Conservation (phyloP, 2,888 invertebrate species). For the Epistrophella euchroma region DNA sequence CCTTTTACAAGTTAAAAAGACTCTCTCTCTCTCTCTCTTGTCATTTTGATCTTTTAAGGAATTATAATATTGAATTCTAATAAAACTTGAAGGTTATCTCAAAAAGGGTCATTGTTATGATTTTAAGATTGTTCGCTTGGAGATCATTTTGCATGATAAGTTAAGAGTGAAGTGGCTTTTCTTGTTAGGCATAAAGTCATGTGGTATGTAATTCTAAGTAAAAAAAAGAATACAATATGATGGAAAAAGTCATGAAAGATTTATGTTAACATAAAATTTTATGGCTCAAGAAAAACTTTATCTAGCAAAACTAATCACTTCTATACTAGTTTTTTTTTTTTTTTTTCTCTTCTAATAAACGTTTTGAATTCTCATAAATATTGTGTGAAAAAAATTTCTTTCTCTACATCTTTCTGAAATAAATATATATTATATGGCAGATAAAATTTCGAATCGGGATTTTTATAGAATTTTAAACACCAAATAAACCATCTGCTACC, state of each 20-base stretch:
- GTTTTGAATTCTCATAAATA: neutral
- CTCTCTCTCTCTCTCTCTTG: too few relatives aligned
- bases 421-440: neutral
- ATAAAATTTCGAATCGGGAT: conserved; percentile 17
- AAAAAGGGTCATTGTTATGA: neutral
- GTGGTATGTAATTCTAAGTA: too few relatives aligned
- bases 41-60: neutral
- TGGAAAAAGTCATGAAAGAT: too few relatives aligned
- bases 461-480: conserved; percentile 60
- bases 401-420: neutral
- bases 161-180: neutral
- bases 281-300: neutral
- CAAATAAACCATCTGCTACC: conserved; percentile 67
- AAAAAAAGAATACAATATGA: too few relatives aligned
- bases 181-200: neutral
- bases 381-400: neutral
- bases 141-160: neutral
- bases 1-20: conserved; percentile 16
- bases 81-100: neutral
- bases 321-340: neutral
- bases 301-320: neutral
- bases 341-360: neutral
- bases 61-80: neutral
- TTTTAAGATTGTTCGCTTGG: neutral
- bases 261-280: neutral